Evolutionary conservation across 2,888 invertebrate species (phyloP), one percentile per base, ranked within the genome.

Genomic region (Coenonympha glycerion): DNA sequence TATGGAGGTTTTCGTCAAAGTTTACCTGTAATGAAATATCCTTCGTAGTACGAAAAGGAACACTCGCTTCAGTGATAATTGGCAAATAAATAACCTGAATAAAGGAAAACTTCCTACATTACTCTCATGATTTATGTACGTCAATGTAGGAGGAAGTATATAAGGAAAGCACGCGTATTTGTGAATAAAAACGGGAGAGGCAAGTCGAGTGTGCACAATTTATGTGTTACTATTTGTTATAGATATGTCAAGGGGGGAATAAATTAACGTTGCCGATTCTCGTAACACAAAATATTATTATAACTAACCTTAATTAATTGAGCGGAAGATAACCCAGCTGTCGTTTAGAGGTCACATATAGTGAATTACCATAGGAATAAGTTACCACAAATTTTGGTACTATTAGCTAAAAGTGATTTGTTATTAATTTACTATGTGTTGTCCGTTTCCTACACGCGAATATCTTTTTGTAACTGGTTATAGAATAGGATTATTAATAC

Each of bases 71-170:
- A 19, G 6, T 41, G 18, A 18, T 28, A 41, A 41, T 41, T 11
- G 11, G 28, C 28, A 41, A 28, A 41, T 41, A 41, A 28, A 41
- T 18, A 41, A 41, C 41, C 11, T 18, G 41, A 41, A 41, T 41
- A 41, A 26, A 41, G 19, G 18, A 28, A 41, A 41, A 41, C 28
- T 41, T 41, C 15, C 16, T 19, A 41, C 41, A 28, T 41, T 41
- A 28, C 41, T 13, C 18, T 11, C 26, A 40, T 41, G 41, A 41
- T 41, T 28, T 41, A 41, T 41, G 16, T 8, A 41, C 28, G 18
- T 28, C 19, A 18, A 41, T 40, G 28, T 41, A 41, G 18, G 18
- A 41, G 19, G 18, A 28, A n/a, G 18, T 26, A 22, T 37, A 22
- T 13, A 15, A 24, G 22, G 22, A 24, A 39, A 13, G 15, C 22